These are phyloP conservation scores for Kryptopterus vitreolus DNA, from an alignment of 2,797 vertebrate species.

Conservation along the genomic window DNA sequence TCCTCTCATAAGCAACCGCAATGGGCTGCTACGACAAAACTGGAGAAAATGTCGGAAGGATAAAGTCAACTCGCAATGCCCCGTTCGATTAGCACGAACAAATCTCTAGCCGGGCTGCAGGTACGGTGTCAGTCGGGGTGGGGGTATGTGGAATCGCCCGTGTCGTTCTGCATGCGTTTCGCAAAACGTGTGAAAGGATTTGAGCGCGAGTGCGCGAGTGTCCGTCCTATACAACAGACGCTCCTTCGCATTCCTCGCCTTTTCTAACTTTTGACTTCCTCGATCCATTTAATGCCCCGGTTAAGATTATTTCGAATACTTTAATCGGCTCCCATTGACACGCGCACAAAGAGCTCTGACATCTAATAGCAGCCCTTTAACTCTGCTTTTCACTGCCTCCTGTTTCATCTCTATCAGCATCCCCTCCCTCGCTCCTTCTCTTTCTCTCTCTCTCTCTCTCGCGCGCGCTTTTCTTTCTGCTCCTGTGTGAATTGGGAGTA, in stretches of 20 bases:
- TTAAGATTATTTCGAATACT: slow-evolving; percentile 88
- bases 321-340: slow-evolving; percentile 81
- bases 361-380: slow-evolving; percentile 77
- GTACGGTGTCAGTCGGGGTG: background rate
- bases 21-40: slow-evolving; percentile 67
- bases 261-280: slow-evolving; percentile 32
- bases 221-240: slow-evolving; percentile 12
- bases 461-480: slow-evolving; percentile 30
- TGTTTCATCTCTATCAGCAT: slow-evolving; percentile 54
- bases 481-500: slow-evolving; percentile 50
- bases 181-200: slow-evolving; percentile 23
- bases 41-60: slow-evolving; percentile 48
- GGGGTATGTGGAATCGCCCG: too few species aligned
- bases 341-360: slow-evolving; percentile 85
- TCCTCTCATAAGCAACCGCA: slow-evolving; percentile 79
- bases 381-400: slow-evolving; percentile 43
- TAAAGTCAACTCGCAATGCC: slow-evolving; percentile 49
- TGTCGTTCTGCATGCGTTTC: too few species aligned
- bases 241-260: slow-evolving; percentile 26
- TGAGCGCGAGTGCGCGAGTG: background rate
- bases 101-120: slow-evolving; percentile 45
- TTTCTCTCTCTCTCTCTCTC: slow-evolving; percentile 30
- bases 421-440: slow-evolving; percentile 24
- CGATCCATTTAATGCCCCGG: slow-evolving; percentile 67
- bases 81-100: slow-evolving; percentile 58